Evolutionary conservation across 2,113 vertebrate species (phyloP).

Genomic region (Dendropsophus ebraccatus): DNA sequence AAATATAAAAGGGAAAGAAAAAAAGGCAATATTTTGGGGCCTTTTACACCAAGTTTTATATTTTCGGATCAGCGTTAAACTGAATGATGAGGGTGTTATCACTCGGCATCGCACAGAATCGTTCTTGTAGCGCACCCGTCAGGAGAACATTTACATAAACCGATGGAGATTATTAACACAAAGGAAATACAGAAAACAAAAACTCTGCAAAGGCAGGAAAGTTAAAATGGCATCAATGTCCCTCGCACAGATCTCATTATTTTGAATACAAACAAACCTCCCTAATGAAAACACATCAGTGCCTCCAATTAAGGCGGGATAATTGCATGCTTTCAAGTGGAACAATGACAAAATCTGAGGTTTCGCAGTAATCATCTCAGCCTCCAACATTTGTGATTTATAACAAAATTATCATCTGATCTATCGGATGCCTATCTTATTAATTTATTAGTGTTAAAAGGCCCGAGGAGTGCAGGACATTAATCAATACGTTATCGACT

Average conservation of each 20-base stretch:
- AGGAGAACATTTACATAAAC: constrained; percentile 44
- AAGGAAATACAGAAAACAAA: constrained; percentile 64
- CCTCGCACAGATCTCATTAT: constrained; percentile 77
- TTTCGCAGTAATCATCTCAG: constrained; percentile 69
- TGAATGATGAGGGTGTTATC: constrained; percentile 15
- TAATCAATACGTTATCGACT: constrained; percentile 41
- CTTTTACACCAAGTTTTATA: too few species aligned
- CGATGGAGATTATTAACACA: constrained; percentile 62
- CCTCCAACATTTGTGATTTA: constrained; percentile 52
- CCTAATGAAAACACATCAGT: constrained; percentile 79
- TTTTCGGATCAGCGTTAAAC: constrained; percentile 12
- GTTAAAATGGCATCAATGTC: constrained; percentile 66
- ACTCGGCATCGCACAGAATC: background rate
- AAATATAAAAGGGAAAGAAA: background rate
- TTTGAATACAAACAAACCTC: constrained; percentile 80
- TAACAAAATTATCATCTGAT: constrained; percentile 53
- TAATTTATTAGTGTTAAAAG: constrained; percentile 46
- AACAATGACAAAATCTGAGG: constrained; percentile 79
- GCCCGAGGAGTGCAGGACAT: constrained; percentile 30
- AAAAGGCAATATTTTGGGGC: background rate
- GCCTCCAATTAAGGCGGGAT: constrained; percentile 83
- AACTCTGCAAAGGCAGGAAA: too few species aligned
- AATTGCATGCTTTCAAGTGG: constrained; percentile 84
- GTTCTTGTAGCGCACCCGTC: constrained; percentile 12
- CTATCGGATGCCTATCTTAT: constrained; percentile 32